phyloP scores from a whole-genome alignment of 2,113 vertebrate genomes.

The Ophthalmolycus amberensis region DNA sequence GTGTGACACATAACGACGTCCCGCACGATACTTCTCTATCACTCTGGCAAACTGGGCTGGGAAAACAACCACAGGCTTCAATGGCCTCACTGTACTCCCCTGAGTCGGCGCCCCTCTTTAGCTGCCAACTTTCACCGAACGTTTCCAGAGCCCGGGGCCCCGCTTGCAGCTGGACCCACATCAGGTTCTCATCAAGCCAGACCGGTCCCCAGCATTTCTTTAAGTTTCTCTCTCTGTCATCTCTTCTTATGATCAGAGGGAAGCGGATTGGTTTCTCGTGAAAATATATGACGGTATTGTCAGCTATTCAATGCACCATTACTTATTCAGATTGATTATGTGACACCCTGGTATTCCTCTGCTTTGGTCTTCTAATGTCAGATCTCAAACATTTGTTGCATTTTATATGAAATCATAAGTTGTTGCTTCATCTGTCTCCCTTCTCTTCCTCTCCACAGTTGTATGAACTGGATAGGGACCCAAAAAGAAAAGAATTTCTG shows the following conservation, averaged over 20 bases:
- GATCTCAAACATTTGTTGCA: neutral
- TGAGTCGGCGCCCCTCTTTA: conserved; percentile 65
- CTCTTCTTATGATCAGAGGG: conserved; percentile 16
- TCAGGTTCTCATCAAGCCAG: conserved; percentile 73
- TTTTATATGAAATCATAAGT: neutral
- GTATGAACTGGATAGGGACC: conserved; percentile 94
- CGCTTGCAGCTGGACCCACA: conserved; percentile 65
- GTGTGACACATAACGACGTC: neutral
- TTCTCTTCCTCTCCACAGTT: conserved; percentile 80
- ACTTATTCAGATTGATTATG: neutral
- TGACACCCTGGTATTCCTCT: neutral
- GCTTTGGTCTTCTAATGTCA: neutral
- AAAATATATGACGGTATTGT: neutral
- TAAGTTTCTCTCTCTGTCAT: conserved; percentile 11
- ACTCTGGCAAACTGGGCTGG: conserved; percentile 10
- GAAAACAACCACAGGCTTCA: conserved; percentile 55
- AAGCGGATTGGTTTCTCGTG: neutral
- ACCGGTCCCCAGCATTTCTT: conserved; percentile 22
- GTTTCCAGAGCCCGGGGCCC: conserved; percentile 55
- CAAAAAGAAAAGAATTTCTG: conserved; percentile 96
- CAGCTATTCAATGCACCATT: neutral
- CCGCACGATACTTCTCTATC: conserved; percentile 38
- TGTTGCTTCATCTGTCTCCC: conserved; percentile 14
- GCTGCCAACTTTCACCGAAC: conserved; percentile 75
- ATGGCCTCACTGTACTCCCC: conserved; percentile 64